Evolutionary conservation across 2,797 vertebrate species (phyloP).

Genomic region (Artibeus lituratus): DNA sequence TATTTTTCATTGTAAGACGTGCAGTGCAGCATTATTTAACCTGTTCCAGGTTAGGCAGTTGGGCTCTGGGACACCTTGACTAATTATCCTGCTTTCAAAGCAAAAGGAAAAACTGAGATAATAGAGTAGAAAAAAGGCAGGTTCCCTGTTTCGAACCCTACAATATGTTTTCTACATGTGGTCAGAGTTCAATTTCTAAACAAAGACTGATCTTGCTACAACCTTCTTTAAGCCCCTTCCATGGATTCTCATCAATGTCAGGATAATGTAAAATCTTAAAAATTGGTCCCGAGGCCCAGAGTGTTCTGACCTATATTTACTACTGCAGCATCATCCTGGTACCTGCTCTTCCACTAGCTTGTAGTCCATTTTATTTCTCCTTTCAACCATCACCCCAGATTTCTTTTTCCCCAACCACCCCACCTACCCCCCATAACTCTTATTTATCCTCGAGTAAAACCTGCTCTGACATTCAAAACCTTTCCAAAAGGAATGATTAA

Average conservation of each 20-base stretch:
- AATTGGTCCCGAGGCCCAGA: neutral
- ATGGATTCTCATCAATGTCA: neutral
- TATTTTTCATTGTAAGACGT: neutral
- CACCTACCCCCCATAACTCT: neutral
- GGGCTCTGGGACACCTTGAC: neutral
- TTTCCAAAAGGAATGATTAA: slow-evolving; percentile 8
- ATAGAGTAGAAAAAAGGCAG: neutral
- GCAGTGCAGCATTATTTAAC: neutral
- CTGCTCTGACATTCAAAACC: neutral
- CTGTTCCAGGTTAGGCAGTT: neutral
- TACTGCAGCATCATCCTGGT: neutral
- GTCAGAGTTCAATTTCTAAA: neutral
- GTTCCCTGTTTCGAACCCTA: neutral
- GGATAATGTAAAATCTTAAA: neutral
- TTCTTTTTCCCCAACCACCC: neutral
- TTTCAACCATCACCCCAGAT: neutral
- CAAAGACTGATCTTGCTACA: neutral
- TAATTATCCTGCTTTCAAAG: neutral
- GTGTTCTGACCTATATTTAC: neutral
- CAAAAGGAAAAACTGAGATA: neutral
- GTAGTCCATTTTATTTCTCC: neutral
- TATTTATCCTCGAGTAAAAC: neutral
- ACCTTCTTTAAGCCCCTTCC: neutral
- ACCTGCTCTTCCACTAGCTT: neutral
- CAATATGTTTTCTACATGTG: neutral